Base-by-base conservation (phyloP, 2,113 vertebrate genomes). In the Gobio gobio region DNA sequence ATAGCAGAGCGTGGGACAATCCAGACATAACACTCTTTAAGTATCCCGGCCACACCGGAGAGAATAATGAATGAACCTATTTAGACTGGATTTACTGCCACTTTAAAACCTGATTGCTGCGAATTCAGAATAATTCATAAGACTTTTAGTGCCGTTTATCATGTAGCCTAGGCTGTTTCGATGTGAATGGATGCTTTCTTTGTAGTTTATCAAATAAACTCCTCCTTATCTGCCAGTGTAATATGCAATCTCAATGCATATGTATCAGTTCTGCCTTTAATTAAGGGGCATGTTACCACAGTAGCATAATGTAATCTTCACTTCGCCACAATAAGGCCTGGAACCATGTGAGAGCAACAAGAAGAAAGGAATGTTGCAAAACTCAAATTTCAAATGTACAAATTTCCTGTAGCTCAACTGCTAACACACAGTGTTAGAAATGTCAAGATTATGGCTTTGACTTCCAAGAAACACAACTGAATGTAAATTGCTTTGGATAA, bases 101-200 rank as follows among this genome's bases (percentile, higher is more conserved):
- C 91, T 92, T 94, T 94, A 93, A 93, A 94, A 92, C 90, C 89
- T 93, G 94, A 94, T 95, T 92, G 92, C 90, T 90, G 73, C 47
- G 91, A 92, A 94, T 93, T 92, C 88, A 91, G 93, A 95, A 95
- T 95, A 94, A 95, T 95, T 95, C 93, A 95, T 95, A 93, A 94
- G 93, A 90, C 89, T 87, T 87, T 86, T 88, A 90, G 88, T 89
- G 84, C 90, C 78, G 83, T 94, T 92, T 91, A 93, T 95, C 93
- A 94, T 87, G 85, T 74, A 43, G 85, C 72, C 36, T 88, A 86
- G 85, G 91, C 90, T 92, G 91, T 93, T 93, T 94, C 89, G 90
- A 86, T 89, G 87, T 80, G 89, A 92, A 94, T 91, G 92, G 92
- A 93, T 90, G 90, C 90, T 92, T 94, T 94, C 92, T 90, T 93